phyloP scores from a whole-genome alignment of 2,888 invertebrate species.

The Rhingia campestris region DNA sequence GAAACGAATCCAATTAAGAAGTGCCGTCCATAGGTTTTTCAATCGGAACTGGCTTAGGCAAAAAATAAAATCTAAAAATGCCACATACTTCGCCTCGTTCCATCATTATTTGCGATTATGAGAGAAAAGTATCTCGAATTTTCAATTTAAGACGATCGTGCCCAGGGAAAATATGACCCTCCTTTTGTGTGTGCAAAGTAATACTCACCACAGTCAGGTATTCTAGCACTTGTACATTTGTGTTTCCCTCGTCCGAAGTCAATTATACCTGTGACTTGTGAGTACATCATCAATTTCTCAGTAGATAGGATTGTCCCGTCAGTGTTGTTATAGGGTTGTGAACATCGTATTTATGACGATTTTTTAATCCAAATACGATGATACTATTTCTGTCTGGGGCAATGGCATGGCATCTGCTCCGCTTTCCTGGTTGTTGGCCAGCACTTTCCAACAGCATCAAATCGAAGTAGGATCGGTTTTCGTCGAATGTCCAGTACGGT shows the following conservation, averaged over 20 bases:
- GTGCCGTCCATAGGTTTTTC: not conserved
- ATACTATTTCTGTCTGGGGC: too few species aligned
- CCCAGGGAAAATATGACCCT: not conserved
- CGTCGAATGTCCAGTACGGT: too few species aligned
- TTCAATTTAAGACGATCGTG: conserved; percentile 9
- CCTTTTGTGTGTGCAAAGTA: conserved; percentile 19
- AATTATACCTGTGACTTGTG: not conserved
- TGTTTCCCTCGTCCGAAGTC: not conserved
- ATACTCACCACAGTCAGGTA: conserved; percentile 14
- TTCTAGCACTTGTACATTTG: conserved; percentile 9
- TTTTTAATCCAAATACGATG: too few species aligned
- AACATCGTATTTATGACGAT: too few species aligned
- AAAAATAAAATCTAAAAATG: not conserved
- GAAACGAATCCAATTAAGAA: conserved; percentile 46
- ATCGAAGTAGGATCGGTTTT: too few species aligned
- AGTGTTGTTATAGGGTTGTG: too few species aligned
- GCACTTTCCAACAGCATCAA: too few species aligned
- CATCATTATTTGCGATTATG: conserved; percentile 49
- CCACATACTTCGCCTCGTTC: conserved; percentile 4
- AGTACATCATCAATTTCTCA: not conserved
- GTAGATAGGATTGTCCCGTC: too few species aligned
- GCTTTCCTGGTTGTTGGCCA: too few species aligned
- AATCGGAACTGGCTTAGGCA: not conserved
- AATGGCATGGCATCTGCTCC: too few species aligned
- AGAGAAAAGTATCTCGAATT: conserved; percentile 33